These are phyloP conservation scores for Acrocephalus kingi DNA, from an alignment of 2,113 vertebrate genomes.

Conservation along the genomic window DNA sequence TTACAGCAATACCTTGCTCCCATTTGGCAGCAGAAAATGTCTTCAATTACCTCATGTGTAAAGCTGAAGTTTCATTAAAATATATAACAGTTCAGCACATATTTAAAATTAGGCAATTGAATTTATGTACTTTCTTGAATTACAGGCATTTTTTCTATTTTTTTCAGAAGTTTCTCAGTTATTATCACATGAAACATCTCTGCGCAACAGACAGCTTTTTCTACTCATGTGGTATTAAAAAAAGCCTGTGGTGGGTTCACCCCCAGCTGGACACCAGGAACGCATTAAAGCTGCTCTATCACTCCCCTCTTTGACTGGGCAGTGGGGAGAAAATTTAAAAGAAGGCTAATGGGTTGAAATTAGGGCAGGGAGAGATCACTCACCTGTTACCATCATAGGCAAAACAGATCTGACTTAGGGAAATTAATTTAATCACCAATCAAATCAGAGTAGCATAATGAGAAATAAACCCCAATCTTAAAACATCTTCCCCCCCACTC, in stretches of 20 bases:
- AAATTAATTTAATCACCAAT: neutral
- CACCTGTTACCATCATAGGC: neutral
- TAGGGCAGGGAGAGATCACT: neutral
- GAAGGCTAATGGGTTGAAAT: neutral
- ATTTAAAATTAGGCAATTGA: neutral
- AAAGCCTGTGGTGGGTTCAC: neutral
- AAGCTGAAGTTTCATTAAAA: neutral
- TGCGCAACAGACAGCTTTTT: neutral
- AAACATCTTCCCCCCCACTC: accelerated
- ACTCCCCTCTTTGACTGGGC: neutral
- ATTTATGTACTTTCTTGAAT: neutral
- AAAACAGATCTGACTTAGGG: accelerated
- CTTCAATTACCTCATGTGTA: neutral
- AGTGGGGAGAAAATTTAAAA: neutral
- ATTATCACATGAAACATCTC: neutral
- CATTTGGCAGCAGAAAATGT: neutral
- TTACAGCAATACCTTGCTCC: neutral
- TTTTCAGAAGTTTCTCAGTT: neutral
- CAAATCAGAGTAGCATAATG: neutral
- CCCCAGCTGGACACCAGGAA: neutral
- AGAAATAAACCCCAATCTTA: neutral
- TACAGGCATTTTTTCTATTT: neutral
- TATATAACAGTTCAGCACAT: neutral
- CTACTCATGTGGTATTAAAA: neutral
- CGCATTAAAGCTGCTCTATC: neutral